Percentiles rank a stretch among this genome's conserved stretches.
Evolutionary conservation across 2,888 invertebrate genomes (phyloP).

Genomic region (Tholera decimalis): DNA sequence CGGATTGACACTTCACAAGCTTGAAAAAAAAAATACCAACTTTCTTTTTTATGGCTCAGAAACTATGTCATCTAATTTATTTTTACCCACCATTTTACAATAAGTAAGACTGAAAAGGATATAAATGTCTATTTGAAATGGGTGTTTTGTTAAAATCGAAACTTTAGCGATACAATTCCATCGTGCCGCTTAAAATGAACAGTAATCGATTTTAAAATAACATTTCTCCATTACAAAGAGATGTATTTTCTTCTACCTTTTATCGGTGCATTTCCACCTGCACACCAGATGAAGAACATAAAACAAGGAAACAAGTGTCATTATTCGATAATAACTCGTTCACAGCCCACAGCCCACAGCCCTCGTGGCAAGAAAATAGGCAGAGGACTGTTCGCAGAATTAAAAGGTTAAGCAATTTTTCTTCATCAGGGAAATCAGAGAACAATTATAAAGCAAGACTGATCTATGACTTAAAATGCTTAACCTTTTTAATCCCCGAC

Average conservation of each 20-base stretch:
- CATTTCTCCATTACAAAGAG: not conserved
- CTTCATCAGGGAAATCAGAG: no score
- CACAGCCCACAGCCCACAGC: no score
- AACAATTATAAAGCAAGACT: not conserved
- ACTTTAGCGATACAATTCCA: not conserved
- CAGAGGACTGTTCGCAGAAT: not conserved
- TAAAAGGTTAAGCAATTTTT: not conserved
- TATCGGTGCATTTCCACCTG: not conserved
- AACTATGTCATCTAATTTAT: not conserved
- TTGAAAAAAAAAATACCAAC: slow-evolving; percentile 3
- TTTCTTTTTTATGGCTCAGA: not conserved
- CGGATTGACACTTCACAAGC: slow-evolving; percentile 1
- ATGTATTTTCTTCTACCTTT: not conserved
- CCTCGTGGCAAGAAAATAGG: not conserved
- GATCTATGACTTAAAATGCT: not conserved
- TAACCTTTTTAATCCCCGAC: not conserved
- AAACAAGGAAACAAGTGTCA: not conserved
- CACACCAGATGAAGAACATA: slow-evolving; percentile 8
- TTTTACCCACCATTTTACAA: slow-evolving; percentile 22
- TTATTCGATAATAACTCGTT: slow-evolving; percentile 8
- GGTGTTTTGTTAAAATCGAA: not conserved
- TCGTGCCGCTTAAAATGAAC: not conserved
- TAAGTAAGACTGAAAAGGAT: not conserved
- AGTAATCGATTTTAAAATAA: not conserved
- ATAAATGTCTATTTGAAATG: not conserved